phyloP scores from a whole-genome alignment of 35 echinoderm and acorn worm genomes.

The Patiria miniata region DNA sequence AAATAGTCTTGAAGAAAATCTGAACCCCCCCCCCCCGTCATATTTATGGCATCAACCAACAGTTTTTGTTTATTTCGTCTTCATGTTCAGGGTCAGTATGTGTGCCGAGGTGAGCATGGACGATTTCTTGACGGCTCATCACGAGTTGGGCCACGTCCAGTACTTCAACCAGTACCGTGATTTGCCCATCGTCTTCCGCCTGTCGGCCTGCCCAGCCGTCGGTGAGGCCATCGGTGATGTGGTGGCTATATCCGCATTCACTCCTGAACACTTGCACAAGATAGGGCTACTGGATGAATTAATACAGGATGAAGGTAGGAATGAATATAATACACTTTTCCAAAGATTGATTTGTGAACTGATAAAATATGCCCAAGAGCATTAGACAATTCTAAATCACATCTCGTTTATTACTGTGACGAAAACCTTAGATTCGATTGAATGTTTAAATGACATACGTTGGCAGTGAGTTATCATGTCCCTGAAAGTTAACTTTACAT shows the following conservation, averaged over 20 bases:
- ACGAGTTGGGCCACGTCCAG: constrained; percentile 11
- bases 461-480: too few relatives aligned
- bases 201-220: not conserved
- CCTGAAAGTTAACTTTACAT: too few relatives aligned
- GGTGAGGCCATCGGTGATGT: not conserved
- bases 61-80: not conserved
- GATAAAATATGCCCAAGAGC: too few relatives aligned
- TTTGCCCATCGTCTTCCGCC: not conserved
- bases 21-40: too few relatives aligned
- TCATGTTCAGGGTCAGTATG: not conserved
- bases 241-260: not conserved
- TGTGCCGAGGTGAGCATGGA: not conserved
- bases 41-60: too few relatives aligned
- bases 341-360: too few relatives aligned
- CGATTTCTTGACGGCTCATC: not conserved
- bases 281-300: not conserved
- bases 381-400: too few relatives aligned
- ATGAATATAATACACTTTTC: too few relatives aligned
- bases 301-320: not conserved
- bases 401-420: too few relatives aligned
- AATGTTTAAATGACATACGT: too few relatives aligned
- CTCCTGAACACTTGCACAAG: not conserved
- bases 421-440: too few relatives aligned
- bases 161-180: constrained; percentile 2
- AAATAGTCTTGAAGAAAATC: too few relatives aligned